phyloP scores from a whole-genome alignment of 2,113 vertebrate genomes.

The Paradoxurus hermaphroditus region DNA sequence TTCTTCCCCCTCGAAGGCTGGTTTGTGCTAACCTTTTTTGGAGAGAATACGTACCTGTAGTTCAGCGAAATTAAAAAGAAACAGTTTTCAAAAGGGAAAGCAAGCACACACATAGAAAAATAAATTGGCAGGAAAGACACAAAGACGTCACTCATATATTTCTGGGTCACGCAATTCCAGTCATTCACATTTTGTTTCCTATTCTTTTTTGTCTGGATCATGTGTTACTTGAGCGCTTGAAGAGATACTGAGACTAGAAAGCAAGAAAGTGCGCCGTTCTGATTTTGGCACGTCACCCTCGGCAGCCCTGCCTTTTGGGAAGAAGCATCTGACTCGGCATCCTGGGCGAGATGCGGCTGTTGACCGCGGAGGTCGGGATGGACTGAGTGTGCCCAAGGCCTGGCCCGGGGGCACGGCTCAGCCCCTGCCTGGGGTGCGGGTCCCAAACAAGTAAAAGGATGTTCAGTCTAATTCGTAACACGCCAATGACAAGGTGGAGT shows the following conservation, averaged over 20 bases:
- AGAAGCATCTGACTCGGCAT: background rate
- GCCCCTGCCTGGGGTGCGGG: background rate
- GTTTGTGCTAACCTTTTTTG: background rate
- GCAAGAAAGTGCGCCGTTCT: background rate
- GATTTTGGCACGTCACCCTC: background rate
- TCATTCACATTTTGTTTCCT: background rate
- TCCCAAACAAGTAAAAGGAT: background rate
- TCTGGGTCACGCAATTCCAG: background rate
- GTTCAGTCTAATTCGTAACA: background rate
- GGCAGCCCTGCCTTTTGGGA: background rate
- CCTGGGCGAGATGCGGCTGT: background rate
- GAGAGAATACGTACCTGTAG: background rate
- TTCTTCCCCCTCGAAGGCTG: background rate
- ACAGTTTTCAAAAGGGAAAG: background rate
- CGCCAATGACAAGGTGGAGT: background rate
- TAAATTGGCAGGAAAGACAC: background rate
- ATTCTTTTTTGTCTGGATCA: background rate
- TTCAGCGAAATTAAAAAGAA: background rate
- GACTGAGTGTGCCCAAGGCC: too few relatives aligned
- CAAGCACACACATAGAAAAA: background rate
- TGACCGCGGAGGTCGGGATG: background rate
- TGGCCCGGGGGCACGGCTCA: rapidly evolving
- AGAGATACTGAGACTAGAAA: background rate
- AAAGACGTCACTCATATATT: background rate
- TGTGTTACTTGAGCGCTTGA: background rate